A percentile compares a stretch with the other conserved stretches of the same genome.
Evolutionary conservation across 2,797 vertebrate species (phyloP).

Genomic region (Galago senegalensis): DNA sequence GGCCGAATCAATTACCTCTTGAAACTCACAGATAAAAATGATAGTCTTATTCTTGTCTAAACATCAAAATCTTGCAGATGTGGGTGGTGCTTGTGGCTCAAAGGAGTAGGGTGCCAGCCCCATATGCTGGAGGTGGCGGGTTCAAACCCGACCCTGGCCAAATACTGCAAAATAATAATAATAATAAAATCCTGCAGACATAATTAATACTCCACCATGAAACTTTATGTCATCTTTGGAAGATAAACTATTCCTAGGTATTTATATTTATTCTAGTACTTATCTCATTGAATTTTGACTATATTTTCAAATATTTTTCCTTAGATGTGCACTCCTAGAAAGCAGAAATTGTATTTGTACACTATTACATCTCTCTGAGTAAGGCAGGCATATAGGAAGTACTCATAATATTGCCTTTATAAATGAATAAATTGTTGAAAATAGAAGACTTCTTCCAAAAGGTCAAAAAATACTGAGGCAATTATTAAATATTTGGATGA

Average conservation of each 20-base stretch:
- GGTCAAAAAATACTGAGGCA: conserved; percentile 4
- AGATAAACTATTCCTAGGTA: not conserved
- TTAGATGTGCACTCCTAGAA: not conserved
- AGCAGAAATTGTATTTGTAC: not conserved
- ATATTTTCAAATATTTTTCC: not conserved
- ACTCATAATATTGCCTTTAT: not conserved
- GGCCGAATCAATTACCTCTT: not conserved
- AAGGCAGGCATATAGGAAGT: not conserved
- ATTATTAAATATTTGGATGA: not conserved
- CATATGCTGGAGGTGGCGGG: too few relatives aligned
- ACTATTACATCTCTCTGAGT: not conserved
- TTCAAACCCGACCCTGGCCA: too few relatives aligned
- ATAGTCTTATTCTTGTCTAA: not conserved
- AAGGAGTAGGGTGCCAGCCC: too few relatives aligned
- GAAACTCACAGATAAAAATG: not conserved
- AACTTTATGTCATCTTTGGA: not conserved
- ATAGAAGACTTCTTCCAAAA: not conserved
- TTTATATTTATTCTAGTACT: not conserved
- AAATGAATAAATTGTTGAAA: conserved; percentile 14
- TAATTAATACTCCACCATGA: not conserved
- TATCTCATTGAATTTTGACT: not conserved
- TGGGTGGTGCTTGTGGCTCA: too few relatives aligned
- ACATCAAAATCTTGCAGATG: conserved; percentile 25
- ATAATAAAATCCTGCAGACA: not conserved
- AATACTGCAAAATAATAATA: too few relatives aligned